Conservation (phyloP, 2,113 vertebrate species). For the Scolopax mira region DNA sequence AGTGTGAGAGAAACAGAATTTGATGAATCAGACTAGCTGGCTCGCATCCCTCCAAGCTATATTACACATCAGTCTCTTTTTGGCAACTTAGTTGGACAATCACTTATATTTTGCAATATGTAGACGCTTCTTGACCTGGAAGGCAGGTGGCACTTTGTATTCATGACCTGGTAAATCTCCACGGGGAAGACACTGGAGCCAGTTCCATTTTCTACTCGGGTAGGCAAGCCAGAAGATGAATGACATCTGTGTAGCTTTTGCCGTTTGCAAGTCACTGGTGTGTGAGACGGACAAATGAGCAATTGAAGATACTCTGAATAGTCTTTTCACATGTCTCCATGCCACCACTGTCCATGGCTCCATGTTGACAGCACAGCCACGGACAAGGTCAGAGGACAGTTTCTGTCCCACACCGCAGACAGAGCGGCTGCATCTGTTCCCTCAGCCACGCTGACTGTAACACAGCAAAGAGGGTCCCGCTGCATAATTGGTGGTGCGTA, state of each 20-base stretch:
- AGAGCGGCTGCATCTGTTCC: not conserved
- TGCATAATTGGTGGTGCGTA: not conserved
- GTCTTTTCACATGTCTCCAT: not conserved
- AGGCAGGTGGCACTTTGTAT: conserved; percentile 40
- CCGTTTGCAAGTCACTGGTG: not conserved
- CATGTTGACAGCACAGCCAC: accelerated
- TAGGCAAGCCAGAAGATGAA: not conserved
- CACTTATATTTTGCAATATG: not conserved
- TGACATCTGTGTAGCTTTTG: not conserved
- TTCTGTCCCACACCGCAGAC: accelerated
- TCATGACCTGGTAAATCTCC: not conserved
- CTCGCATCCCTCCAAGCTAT: not conserved
- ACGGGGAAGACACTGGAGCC: not conserved
- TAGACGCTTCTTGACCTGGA: not conserved
- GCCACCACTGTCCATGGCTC: not conserved
- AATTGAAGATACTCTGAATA: not conserved
- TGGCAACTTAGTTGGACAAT: conserved; percentile 25
- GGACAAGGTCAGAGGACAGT: not conserved
- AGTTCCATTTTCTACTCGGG: conserved; percentile 38
- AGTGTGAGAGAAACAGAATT: conserved; percentile 37
- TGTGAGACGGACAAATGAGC: conserved; percentile 18
- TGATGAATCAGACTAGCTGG: conserved; percentile 22
- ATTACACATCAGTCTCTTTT: conserved; percentile 4
- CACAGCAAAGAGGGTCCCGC: not conserved
- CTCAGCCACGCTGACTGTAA: accelerated